Base-by-base conservation (phyloP, 2,888 invertebrate genomes). In the Dolichopus griseipennis region DNA sequence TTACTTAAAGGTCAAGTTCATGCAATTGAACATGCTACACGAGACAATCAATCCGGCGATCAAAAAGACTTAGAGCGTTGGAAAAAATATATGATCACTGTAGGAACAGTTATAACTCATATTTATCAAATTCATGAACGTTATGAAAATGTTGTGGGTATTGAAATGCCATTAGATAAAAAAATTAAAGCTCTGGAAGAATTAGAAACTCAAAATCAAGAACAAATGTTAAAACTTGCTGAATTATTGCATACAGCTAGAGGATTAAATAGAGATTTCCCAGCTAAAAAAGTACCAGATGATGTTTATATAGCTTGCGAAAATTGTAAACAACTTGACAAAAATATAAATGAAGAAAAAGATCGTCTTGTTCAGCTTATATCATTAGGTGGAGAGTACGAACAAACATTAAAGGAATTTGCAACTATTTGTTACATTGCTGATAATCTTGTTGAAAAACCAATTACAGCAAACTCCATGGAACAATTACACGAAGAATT, bases 401-500 rank as follows among this genome's bases (percentile, higher is more conserved):
- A 92, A 76, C 91, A 93, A 79, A 93, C 93, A 0, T 82, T 95
- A 12, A 90, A 90, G 76, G 94, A 95, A 78, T 93, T 94, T 74
- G 87, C 88, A 12, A 91, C 93, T 77, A 93, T 94, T 41, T 91
- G 92, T 4, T 89, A 91, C 67, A 86, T 93, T 8, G 93, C 94
- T 0, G 92, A 93, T 78, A 89, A 89, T 63, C 81, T 93, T 61
- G 85, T 94, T 9, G 90, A 91, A 72, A 89, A 89, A 72, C 89
- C 90, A 64, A 88, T 93, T 43, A 86, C 87, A 9, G 91, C 92
- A 1, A 86, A 85, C 61, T 88, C 88, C 73, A 82, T 93, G 70
- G 88, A 90, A 74, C 91, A 93, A 74, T 82, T 94, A n/a, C 91
- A 92, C 75, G 91, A 92, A 75, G 93, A 93, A 82, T 91, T 94